These are phyloP conservation scores for Beaufortia kweichowensis DNA, from an alignment of 2,113 vertebrate species.

Conservation along the genomic window DNA sequence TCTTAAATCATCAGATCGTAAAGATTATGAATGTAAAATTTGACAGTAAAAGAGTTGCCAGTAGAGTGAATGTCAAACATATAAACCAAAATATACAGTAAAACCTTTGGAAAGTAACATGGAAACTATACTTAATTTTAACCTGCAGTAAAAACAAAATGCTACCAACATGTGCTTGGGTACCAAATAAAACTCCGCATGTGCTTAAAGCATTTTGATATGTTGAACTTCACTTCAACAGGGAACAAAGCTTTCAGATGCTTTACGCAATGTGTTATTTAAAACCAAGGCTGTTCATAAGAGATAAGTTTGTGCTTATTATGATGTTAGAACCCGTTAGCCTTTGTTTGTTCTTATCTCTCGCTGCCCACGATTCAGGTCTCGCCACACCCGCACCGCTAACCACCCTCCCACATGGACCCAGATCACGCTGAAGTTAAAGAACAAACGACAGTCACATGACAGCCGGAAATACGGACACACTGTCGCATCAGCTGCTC, in stretches of 20 bases:
- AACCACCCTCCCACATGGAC: neutral
- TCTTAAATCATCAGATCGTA: no score
- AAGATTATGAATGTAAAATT: no score
- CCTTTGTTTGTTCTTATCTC: conserved; percentile 19
- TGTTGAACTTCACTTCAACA: neutral
- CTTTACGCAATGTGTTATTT: conserved; percentile 11
- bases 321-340: conserved; percentile 15
- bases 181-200: conserved; percentile 1
- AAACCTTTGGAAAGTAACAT: neutral
- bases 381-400: neutral
- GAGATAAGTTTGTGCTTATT: conserved; percentile 17
- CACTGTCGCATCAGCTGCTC: conserved; percentile 13
- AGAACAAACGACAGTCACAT: conserved; percentile 1
- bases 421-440: neutral
- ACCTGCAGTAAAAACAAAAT: neutral
- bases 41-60: no score
- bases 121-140: neutral
- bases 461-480: neutral
- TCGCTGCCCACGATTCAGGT: neutral
- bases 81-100: no score
- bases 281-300: conserved; percentile 14
- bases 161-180: neutral
- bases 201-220: neutral
- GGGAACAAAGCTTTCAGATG: neutral
- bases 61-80: no score